Evolutionary conservation across 1,140 invertebrate genomes (phyloP).

Genomic region (Pogonomyrmex californicus): DNA sequence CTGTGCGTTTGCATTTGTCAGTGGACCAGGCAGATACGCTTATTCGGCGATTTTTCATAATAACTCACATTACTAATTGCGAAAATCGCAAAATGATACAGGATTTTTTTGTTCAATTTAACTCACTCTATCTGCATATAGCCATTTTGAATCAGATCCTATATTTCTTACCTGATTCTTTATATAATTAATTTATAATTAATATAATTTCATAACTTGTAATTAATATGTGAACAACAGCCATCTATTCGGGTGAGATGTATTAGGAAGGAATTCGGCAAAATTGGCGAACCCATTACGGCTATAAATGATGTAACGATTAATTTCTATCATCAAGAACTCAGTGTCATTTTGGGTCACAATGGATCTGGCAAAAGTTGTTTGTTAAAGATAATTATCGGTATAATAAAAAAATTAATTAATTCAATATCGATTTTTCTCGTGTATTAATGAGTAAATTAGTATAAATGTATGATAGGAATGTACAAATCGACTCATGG

Average conservation of each 20-base stretch:
- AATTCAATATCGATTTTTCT: not conserved
- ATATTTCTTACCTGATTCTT: not conserved
- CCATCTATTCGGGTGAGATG: constrained; percentile 65
- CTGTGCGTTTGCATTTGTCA: no score
- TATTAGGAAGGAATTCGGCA: constrained; percentile 67
- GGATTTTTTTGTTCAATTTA: no score
- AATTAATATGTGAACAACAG: constrained; percentile 32
- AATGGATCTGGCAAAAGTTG: constrained; percentile 88
- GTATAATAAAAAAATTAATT: constrained; percentile 73
- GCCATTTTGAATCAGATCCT: not conserved
- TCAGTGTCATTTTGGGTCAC: constrained; percentile 92
- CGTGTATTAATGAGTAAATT: not conserved
- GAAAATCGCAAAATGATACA: no score
- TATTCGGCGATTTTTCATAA: no score
- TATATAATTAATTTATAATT: not conserved
- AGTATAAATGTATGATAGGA: constrained; percentile 81
- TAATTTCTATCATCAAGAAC: constrained; percentile 91
- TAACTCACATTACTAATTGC: no score
- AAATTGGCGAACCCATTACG: constrained; percentile 61
- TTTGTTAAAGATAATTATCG: constrained; percentile 89
- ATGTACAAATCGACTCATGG: constrained; percentile 89
- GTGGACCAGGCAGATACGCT: no score
- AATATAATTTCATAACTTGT: no score
- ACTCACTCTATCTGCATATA: no score
- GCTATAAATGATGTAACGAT: constrained; percentile 92